Conservation (phyloP, 2,888 invertebrate genomes). For the Vandiemenella viatica region DNA sequence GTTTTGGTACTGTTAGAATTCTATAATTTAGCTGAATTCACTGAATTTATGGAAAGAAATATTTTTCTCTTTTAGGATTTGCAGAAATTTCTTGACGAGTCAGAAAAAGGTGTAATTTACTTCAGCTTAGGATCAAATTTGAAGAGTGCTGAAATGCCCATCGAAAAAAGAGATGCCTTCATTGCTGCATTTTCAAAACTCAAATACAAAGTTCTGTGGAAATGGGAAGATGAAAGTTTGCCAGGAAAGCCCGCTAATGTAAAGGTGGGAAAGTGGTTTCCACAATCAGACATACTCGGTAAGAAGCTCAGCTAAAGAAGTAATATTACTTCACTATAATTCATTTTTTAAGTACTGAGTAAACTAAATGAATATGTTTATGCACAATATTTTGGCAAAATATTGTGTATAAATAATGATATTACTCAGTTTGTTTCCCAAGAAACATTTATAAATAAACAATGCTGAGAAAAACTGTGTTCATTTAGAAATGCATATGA, state of each 20-base stretch:
- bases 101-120: constrained; percentile 19
- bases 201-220: constrained; percentile 22
- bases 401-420: too few species aligned
- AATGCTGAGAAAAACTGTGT: too few species aligned
- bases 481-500: too few species aligned
- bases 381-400: too few species aligned
- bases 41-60: background rate
- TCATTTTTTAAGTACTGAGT: too few species aligned
- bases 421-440: too few species aligned
- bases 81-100: constrained; percentile 17
- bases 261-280: constrained; percentile 21
- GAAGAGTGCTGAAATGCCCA: constrained; percentile 17
- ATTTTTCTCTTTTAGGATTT: constrained; percentile 19
- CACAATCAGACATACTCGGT: constrained; percentile 28
- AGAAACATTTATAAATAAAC: too few species aligned
- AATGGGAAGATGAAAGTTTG: constrained; percentile 20
- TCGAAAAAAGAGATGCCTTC: constrained; percentile 16
- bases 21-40: too few species aligned
- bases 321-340: too few species aligned
- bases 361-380: too few species aligned
- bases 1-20: too few species aligned
- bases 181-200: constrained; percentile 21
- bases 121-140: constrained; percentile 22
- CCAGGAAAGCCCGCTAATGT: constrained; percentile 21
- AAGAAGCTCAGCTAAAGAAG: too few species aligned